Conservation (phyloP, 2,888 invertebrate genomes). For the Keiferia lycopersicella region DNA sequence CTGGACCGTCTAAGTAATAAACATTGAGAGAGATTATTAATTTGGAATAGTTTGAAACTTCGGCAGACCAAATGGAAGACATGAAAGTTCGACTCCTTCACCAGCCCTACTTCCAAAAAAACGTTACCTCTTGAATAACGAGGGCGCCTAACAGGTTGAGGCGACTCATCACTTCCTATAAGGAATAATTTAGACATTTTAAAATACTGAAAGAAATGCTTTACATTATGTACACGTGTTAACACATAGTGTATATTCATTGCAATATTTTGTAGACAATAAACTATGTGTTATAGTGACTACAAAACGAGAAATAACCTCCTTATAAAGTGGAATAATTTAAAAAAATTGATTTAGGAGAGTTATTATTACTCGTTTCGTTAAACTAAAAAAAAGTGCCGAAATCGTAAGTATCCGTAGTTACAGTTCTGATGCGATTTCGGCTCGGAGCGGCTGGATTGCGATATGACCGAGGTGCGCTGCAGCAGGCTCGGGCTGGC, state of each 20-base stretch:
- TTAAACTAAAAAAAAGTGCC: constrained; percentile 18
- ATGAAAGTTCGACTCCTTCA: constrained; percentile 43
- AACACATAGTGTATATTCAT: constrained; percentile 51
- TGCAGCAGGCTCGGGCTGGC: constrained; percentile 79
- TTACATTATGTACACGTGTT: constrained; percentile 69
- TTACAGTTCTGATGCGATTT: constrained; percentile 96
- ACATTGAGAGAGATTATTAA: not conserved
- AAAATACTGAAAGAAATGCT: constrained; percentile 49
- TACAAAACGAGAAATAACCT: not conserved
- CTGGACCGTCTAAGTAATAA: constrained; percentile 21
- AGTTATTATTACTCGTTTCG: not conserved
- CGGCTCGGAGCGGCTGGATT: constrained; percentile 86
- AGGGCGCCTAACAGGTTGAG: constrained; percentile 49
- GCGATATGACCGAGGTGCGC: constrained; percentile 88
- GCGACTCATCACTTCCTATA: constrained; percentile 56
- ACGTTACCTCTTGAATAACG: constrained; percentile 70
- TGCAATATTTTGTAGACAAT: not conserved
- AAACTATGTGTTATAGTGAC: not conserved
- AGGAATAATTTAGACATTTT: constrained; percentile 33
- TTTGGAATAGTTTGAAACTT: constrained; percentile 6
- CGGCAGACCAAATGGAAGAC: constrained; percentile 10
- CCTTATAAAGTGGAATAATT: not conserved
- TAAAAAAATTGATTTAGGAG: not conserved
- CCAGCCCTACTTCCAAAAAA: constrained; percentile 38
- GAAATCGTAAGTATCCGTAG: constrained; percentile 42